These are phyloP conservation scores for Dicentrarchus labrax DNA, from an alignment of 2,113 vertebrate species.

Conservation along the genomic window DNA sequence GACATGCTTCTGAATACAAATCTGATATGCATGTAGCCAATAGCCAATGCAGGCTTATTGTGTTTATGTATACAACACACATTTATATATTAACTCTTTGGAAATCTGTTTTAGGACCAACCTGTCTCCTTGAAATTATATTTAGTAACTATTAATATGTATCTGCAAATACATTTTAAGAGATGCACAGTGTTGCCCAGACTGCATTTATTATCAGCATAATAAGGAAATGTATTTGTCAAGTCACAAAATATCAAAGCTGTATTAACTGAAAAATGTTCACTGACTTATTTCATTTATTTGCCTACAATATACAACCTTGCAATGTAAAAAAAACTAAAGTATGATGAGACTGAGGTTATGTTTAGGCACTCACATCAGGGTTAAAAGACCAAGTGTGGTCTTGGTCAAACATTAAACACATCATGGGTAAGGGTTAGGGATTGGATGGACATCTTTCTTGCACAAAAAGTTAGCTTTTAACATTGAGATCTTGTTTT, in stretches of 20 bases:
- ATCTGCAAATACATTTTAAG: background rate
- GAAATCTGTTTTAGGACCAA: background rate
- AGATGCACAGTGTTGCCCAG: background rate
- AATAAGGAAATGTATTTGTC: background rate
- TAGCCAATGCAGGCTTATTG: background rate
- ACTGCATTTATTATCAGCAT: background rate
- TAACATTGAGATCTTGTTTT: background rate
- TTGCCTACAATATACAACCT: background rate
- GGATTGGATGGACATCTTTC: background rate
- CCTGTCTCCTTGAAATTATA: background rate
- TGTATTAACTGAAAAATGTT: background rate
- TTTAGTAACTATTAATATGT: background rate
- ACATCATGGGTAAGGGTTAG: too few relatives aligned
- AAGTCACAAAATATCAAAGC: background rate
- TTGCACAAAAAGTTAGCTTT: background rate
- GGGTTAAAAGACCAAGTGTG: background rate
- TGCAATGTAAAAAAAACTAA: background rate
- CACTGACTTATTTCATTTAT: background rate
- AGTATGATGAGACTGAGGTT: background rate
- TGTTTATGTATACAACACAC: background rate
- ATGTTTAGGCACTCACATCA: background rate
- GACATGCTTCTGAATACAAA: accelerated
- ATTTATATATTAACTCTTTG: background rate
- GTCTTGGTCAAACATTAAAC: background rate
- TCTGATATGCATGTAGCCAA: too few relatives aligned